Conservation (phyloP, 2,113 vertebrate species). For the Erythrocercus mccallii region DNA sequence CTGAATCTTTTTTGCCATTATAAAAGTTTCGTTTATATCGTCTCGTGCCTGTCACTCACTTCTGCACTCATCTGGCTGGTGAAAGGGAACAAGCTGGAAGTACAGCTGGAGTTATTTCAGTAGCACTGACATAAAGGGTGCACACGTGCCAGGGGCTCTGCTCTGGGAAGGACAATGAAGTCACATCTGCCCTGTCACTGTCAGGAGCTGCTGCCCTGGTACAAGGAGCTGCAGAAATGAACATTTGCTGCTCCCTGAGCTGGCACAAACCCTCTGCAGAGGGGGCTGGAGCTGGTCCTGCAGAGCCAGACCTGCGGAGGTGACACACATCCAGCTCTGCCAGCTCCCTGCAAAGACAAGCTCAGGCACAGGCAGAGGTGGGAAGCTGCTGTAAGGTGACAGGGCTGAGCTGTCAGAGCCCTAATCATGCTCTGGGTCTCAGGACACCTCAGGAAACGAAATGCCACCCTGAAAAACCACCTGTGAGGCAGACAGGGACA, state of each 20-base stretch:
- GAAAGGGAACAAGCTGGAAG: background rate
- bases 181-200: background rate
- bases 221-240: background rate
- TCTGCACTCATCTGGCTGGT: background rate
- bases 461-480: background rate
- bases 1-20: background rate
- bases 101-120: background rate
- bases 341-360: background rate
- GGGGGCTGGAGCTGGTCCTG: background rate
- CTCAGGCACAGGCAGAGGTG: background rate
- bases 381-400: background rate
- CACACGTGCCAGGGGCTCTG: background rate
- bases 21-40: background rate
- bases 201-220: background rate
- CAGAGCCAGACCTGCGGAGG: fast-evolving
- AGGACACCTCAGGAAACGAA: background rate
- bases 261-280: background rate
- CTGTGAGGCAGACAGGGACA: background rate
- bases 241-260: background rate
- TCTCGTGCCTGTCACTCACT: background rate
- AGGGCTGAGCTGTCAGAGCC: background rate
- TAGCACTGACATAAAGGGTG: background rate
- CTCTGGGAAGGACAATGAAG: background rate
- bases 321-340: background rate
- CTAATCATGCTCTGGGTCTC: background rate